A percentile compares a stretch with the other conserved stretches of the same genome.
These are phyloP conservation scores for Alsophila aescularia DNA, from an alignment of 2,888 invertebrate genomes.

Conservation along the genomic window DNA sequence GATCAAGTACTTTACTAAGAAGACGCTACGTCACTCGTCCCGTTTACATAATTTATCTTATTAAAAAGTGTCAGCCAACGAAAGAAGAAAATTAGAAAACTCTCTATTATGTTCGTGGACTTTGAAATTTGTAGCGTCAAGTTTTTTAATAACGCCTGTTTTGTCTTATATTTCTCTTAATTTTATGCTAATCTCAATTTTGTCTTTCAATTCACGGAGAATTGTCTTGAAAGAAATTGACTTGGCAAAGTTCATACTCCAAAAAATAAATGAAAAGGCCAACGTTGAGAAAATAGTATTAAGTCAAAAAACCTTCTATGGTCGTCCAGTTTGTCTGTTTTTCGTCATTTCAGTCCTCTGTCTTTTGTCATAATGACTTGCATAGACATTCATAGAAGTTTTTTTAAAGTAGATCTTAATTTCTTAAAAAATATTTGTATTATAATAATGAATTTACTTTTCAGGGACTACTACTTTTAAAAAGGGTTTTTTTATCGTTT, in stretches of 20 bases:
- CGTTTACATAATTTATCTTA: conserved; percentile 75
- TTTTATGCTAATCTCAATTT: conserved; percentile 30
- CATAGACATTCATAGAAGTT: too few relatives aligned
- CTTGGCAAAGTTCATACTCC: conserved; percentile 10
- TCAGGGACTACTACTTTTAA: too few relatives aligned
- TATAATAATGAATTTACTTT: too few relatives aligned
- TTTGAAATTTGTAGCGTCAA: conserved; percentile 55
- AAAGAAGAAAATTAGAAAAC: conserved; percentile 62
- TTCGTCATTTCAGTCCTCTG: too few relatives aligned
- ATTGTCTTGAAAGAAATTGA: conserved; percentile 12
- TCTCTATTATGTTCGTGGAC: conserved; percentile 58
- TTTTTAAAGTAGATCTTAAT: too few relatives aligned
- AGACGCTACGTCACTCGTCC: conserved; percentile 54
- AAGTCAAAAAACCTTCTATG: too few relatives aligned
- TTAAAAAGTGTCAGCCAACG: conserved; percentile 74
- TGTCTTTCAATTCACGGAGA: conserved; percentile 13
- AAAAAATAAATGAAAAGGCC: neutral
- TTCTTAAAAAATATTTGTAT: too few relatives aligned
- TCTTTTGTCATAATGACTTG: too few relatives aligned
- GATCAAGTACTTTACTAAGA: conserved; percentile 27
- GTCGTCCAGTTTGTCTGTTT: too few relatives aligned
- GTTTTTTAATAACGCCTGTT: conserved; percentile 59
- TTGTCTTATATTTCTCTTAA: conserved; percentile 37
- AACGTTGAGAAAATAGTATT: neutral
- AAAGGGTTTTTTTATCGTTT: too few relatives aligned